A percentile compares a stretch with the other conserved stretches of the same genome.
phyloP scores from a whole-genome alignment of 2,888 invertebrate species.

The Amiota minor region DNA sequence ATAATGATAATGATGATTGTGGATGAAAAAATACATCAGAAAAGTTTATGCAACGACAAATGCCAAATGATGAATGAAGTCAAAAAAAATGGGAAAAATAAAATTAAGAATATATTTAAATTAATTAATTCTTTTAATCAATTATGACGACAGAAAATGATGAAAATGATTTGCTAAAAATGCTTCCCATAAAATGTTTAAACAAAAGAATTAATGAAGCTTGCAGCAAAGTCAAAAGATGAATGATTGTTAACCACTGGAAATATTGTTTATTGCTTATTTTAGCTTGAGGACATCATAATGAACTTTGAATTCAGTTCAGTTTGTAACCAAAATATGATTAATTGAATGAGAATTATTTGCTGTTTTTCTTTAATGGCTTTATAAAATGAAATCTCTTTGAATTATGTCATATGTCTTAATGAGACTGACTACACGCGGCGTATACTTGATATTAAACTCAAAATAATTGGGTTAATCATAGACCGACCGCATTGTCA shows the following conservation, averaged over 20 bases:
- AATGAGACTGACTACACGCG: no score
- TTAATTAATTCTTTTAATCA: constrained; percentile 8
- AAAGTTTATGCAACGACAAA: neutral
- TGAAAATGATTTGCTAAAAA: constrained; percentile 18
- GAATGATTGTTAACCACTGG: neutral
- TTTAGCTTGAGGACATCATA: constrained; percentile 14
- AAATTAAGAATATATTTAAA: constrained; percentile 24
- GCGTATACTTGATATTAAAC: no score
- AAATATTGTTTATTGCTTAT: neutral
- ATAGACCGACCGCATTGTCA: constrained; percentile 8
- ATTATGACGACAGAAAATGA: constrained; percentile 8
- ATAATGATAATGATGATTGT: no score
- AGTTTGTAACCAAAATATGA: neutral
- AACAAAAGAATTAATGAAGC: constrained; percentile 8
- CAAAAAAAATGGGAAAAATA: neutral
- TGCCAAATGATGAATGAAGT: neutral
- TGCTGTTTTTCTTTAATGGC: neutral
- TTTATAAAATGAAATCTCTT: no score
- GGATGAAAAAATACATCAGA: no score
- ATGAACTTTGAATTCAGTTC: neutral
- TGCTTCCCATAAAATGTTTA: neutral
- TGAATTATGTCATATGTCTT: no score
- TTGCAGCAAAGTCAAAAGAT: neutral
- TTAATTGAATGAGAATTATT: neutral
- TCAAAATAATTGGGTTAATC: constrained; percentile 21